Percentiles rank a stretch among this genome's conserved stretches.
These are phyloP conservation scores for Batillaria attramentaria DNA, from an alignment of 1,140 invertebrate species.

Conservation along the genomic window DNA sequence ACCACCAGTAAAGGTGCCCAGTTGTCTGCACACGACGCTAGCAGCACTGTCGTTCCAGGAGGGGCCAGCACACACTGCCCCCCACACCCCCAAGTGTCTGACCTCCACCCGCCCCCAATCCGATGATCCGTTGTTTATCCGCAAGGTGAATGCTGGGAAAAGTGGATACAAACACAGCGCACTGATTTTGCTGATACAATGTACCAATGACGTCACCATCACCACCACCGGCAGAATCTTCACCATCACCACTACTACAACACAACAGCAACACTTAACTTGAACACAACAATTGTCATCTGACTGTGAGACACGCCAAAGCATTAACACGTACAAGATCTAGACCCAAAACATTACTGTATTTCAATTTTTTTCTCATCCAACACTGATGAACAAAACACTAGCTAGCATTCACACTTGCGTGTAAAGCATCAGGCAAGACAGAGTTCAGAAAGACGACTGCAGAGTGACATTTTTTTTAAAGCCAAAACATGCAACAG, in stretches of 20 bases:
- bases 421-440: too few relatives aligned
- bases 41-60: constrained; percentile 60
- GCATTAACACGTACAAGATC: too few relatives aligned
- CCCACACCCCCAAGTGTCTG: constrained; percentile 46
- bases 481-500: too few relatives aligned
- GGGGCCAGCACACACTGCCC: constrained; percentile 50
- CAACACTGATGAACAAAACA: too few relatives aligned
- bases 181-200: neutral
- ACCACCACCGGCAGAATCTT: neutral
- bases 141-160: constrained; percentile 47
- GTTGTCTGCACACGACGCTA: constrained; percentile 47
- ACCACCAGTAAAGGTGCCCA: neutral
- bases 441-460: too few relatives aligned
- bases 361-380: too few relatives aligned
- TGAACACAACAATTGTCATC: neutral
- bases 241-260: neutral
- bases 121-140: constrained; percentile 41
- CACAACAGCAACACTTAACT: neutral
- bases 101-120: constrained; percentile 54
- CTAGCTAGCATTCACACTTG: too few relatives aligned
- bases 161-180: neutral
- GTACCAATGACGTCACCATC: neutral
- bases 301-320: too few relatives aligned
- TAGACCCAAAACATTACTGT: too few relatives aligned
- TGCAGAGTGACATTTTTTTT: too few relatives aligned